Base-by-base conservation (phyloP, 2,888 invertebrate species). In the Ectemnius cavifrons region DNA sequence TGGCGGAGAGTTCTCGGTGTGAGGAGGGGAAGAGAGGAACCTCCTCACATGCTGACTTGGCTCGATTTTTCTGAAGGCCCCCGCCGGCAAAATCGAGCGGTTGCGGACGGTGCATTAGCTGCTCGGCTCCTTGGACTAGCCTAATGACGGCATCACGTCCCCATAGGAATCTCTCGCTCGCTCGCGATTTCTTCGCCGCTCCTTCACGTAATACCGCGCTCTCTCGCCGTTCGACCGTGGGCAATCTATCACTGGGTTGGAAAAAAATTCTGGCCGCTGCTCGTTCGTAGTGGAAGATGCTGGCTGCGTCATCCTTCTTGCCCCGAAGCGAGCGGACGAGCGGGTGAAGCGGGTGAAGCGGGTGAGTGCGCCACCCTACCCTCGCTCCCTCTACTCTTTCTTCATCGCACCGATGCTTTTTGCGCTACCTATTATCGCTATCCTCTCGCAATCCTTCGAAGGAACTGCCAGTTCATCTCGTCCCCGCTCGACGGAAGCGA, bases 101-200 rank as follows among this genome's bases (percentile, higher is more conserved):
- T 66, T 72, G 37, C 37, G 82, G 82, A 83, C 82, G 85, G 80
- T 79, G 85, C 85, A 86, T 84, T 82, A 82, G 82, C 81, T 83
- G 84, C 37, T 37, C 37, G 37, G 37, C 37, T 37, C 78, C 81
- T 78, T 80, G 80, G 85, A 79, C 82, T 81, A 82, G 85, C 84
- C 88, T 88, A 89, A 89, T 88, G 88, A 87, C 85, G 83, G 86
- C 84, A 81, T 82, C 79, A 82, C 84, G 85, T 86, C 87, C 60
- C 88, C 88, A 86, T 82, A 85, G 87, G 86, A 85, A 86, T 87
- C 82, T 78, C 80, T 79, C 82, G 82, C 85, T 86, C 84, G 80
- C 80, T 86, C 87, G 84, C 83, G 88, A 87, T 87, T 88, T 89
- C 86, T 89, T 88, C 84, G 78, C 68, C 78, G 79, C 82, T 82